Conservation (phyloP, 2,888 invertebrate genomes). For the Vesta saturnalis region DNA sequence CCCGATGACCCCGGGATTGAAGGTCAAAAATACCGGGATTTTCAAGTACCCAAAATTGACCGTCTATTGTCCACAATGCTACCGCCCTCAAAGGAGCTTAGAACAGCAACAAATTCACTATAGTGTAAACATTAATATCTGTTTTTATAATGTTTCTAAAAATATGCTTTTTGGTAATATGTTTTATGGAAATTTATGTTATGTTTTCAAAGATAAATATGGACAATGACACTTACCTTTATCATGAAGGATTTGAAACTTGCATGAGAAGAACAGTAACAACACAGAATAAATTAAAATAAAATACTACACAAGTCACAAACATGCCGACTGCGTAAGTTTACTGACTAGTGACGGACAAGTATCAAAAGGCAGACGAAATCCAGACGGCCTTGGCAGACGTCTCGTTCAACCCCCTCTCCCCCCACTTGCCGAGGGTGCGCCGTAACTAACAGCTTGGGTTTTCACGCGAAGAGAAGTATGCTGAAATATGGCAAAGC, state of each 20-base stretch:
- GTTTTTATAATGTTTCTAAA: no score
- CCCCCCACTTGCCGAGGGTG: not conserved
- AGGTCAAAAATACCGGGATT: no score
- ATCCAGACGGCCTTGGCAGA: not conserved
- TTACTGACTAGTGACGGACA: not conserved
- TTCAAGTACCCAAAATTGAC: no score
- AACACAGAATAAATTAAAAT: not conserved
- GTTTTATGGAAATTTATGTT: no score
- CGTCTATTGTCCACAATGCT: no score
- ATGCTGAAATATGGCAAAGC: no score
- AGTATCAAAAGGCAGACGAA: not conserved
- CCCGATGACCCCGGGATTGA: no score
- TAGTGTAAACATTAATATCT: no score
- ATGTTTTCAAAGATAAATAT: not conserved
- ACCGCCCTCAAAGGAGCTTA: no score
- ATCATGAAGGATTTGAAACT: not conserved
- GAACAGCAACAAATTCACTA: no score
- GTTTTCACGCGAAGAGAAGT: no score
- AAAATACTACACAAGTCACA: constrained; percentile 5
- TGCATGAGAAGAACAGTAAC: constrained; percentile 1
- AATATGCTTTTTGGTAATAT: not conserved
- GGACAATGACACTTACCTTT: constrained; percentile 1
- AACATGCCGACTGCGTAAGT: not conserved
- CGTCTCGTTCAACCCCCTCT: not conserved
- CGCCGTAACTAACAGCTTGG: no score